phyloP scores from a whole-genome alignment of 2,888 invertebrate genomes.

The Acrobasis consociella region DNA sequence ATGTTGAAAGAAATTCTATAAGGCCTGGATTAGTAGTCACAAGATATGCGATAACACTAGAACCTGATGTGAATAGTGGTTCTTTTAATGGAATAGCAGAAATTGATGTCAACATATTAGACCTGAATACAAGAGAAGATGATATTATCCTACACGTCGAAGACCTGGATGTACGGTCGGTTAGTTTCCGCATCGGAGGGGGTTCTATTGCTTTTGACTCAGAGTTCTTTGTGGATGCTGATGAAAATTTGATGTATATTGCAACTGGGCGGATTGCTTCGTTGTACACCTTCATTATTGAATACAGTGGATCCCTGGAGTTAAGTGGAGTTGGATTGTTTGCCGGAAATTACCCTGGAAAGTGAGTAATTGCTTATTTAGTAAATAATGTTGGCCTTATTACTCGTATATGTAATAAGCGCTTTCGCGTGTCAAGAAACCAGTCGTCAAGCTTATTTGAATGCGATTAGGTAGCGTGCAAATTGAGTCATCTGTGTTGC shows the following conservation, averaged over 20 bases:
- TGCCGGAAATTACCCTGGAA: conserved; percentile 41
- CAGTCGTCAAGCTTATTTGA: too few species aligned
- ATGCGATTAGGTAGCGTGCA: too few species aligned
- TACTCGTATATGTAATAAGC: not conserved
- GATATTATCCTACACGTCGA: conserved; percentile 44
- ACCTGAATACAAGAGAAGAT: conserved; percentile 43
- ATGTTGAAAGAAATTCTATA: conserved; percentile 39
- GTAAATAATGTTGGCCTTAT: not conserved
- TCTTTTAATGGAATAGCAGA: conserved; percentile 47
- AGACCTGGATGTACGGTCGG: conserved; percentile 45
- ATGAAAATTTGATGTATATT: conserved; percentile 49
- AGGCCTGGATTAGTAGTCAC: conserved; percentile 53
- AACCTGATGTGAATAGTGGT: conserved; percentile 38
- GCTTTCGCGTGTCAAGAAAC: not conserved
- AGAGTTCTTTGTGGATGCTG: conserved; percentile 36
- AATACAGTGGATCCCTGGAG: conserved; percentile 47
- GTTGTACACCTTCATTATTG: conserved; percentile 47
- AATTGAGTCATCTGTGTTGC: too few species aligned
- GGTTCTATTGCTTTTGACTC: conserved; percentile 34
- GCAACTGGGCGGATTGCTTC: conserved; percentile 38
- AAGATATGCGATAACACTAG: conserved; percentile 47
- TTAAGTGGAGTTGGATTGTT: conserved; percentile 48
- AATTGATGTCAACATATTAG: conserved; percentile 43
- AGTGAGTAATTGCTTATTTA: conserved; percentile 42
- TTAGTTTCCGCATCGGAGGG: conserved; percentile 42